Conservation (phyloP, 2,113 vertebrate genomes). For the Trachemys scripta region DNA sequence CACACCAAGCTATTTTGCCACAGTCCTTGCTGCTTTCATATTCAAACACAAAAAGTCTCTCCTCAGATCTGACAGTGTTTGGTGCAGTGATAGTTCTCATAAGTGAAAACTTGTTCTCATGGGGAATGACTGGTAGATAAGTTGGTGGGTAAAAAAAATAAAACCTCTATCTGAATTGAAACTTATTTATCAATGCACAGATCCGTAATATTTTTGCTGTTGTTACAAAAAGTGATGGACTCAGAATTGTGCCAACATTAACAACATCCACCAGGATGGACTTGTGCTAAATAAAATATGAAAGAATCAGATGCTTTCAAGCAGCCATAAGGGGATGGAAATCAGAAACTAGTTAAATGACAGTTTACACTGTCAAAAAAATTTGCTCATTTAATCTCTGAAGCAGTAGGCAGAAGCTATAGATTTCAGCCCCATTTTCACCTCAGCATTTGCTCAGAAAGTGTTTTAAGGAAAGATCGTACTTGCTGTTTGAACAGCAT, state of each 20-base stretch:
- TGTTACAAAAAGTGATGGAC: background rate
- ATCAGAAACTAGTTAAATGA: background rate
- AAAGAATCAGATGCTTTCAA: background rate
- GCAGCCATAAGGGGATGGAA: background rate
- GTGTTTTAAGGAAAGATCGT: background rate
- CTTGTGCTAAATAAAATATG: background rate
- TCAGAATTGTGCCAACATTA: background rate
- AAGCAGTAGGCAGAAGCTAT: background rate
- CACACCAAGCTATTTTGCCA: background rate
- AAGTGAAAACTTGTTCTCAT: background rate
- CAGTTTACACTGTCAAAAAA: background rate
- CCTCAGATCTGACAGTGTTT: background rate
- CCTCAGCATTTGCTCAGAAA: background rate
- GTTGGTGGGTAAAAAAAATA: background rate
- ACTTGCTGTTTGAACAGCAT: background rate
- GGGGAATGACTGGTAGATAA: background rate
- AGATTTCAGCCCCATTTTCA: background rate
- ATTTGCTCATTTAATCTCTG: background rate
- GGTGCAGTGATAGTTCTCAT: background rate
- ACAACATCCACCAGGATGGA: background rate
- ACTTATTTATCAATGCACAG: background rate
- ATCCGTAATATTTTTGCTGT: background rate
- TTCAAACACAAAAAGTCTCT: background rate
- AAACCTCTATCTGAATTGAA: background rate
- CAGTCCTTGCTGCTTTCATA: background rate